These are phyloP conservation scores for Macrophya alboannulata DNA, from an alignment of 2,888 invertebrate genomes.

Conservation along the genomic window DNA sequence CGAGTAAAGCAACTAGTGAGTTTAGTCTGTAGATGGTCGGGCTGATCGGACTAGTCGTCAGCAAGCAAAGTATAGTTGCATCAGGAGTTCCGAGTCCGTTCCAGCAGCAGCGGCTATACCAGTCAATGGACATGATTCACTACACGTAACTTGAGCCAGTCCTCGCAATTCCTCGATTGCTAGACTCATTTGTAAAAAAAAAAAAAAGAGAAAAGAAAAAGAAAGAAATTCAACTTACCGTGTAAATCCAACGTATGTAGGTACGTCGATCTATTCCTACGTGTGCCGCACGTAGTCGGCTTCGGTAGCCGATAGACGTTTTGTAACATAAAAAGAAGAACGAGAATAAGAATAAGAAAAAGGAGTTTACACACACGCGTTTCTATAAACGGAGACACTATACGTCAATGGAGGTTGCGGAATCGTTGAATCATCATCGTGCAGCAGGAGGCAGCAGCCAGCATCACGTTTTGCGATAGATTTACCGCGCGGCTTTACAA, in stretches of 20 bases:
- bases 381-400: constrained; percentile 4
- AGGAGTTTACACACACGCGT: background rate
- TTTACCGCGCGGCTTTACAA: background rate
- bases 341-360: background rate
- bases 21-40: constrained; percentile 77
- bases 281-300: too few relatives aligned
- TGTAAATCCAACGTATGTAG: background rate
- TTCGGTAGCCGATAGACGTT: too few relatives aligned
- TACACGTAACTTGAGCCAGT: constrained; percentile 63
- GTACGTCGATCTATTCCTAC: background rate
- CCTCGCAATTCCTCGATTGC: constrained; percentile 56
- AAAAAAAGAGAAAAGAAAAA: constrained; percentile 57
- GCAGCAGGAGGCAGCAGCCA: too few relatives aligned
- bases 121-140: constrained; percentile 77
- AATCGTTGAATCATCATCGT: constrained; percentile 16
- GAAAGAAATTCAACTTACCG: background rate
- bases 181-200: constrained; percentile 60
- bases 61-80: background rate
- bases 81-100: background rate
- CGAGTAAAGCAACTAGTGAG: constrained; percentile 70
- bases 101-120: constrained; percentile 62
- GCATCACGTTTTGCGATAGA: background rate
- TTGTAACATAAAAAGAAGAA: background rate
- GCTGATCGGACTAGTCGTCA: constrained; percentile 69
- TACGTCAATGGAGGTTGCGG: background rate